phyloP scores from a whole-genome alignment of 2,797 vertebrate genomes.

The Poecile montanus region DNA sequence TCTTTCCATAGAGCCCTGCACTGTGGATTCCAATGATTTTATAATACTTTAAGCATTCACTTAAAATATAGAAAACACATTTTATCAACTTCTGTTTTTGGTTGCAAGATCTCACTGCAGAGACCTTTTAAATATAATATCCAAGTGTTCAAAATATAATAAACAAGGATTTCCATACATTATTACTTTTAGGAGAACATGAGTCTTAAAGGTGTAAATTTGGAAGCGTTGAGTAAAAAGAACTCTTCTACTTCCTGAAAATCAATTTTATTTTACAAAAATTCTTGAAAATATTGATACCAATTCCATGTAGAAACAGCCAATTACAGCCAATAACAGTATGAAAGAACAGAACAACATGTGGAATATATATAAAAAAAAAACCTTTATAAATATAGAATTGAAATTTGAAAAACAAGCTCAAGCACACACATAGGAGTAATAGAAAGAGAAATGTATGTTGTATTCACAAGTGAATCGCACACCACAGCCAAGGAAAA shows the following conservation, averaged over 20 bases:
- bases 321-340: not conserved
- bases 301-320: not conserved
- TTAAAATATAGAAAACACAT: not conserved
- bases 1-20: not conserved
- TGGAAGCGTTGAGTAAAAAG: not conserved
- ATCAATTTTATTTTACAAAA: slow-evolving; percentile 7
- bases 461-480: not conserved
- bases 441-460: not conserved
- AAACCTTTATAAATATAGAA: not conserved
- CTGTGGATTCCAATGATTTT: not conserved
- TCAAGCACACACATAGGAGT: not conserved
- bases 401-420: not conserved
- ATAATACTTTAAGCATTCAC: not conserved
- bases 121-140: not conserved
- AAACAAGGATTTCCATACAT: not conserved
- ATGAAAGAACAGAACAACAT: not conserved
- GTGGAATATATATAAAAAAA: not conserved
- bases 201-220: not conserved
- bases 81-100: not conserved
- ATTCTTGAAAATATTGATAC: not conserved
- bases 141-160: not conserved
- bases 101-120: not conserved
- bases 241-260: not conserved
- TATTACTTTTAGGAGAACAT: not conserved
- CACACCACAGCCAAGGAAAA: not conserved